phyloP scores from a whole-genome alignment of 92 coral and sea anemone genomes.

The Actinernus sp. region DNA sequence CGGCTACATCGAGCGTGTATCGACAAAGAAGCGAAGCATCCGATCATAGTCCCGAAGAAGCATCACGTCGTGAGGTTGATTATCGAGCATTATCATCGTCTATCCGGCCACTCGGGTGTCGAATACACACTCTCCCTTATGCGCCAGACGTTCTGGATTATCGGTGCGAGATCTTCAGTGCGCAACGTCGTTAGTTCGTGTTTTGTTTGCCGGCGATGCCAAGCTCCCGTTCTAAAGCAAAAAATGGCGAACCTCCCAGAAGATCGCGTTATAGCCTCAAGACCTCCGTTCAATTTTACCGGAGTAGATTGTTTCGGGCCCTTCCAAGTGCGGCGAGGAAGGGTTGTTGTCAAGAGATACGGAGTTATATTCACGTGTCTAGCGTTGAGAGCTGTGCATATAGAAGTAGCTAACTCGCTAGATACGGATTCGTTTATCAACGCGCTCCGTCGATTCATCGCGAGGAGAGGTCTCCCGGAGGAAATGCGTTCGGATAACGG shows the following conservation, averaged over 20 bases:
- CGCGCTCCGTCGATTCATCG: conserved; percentile 46
- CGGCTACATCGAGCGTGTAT: conserved; percentile 14
- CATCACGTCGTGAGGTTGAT: conserved; percentile 9
- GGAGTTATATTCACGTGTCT: conserved; percentile 63
- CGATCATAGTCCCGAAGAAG: conserved; percentile 16
- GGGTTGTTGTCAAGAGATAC: conserved; percentile 49
- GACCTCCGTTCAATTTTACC: conserved; percentile 36
- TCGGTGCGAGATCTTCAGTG: conserved; percentile 37
- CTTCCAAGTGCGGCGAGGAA: conserved; percentile 53
- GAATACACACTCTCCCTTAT: conserved; percentile 7
- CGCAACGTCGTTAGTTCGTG: conserved; percentile 30
- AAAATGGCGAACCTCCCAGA: conserved; percentile 41
- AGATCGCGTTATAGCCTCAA: conserved; percentile 32
- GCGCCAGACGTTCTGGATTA: conserved; percentile 54
- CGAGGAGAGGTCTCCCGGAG: conserved; percentile 37
- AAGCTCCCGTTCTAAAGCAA: conserved; percentile 35
- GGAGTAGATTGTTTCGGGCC: conserved; percentile 62
- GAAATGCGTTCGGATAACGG: conserved; percentile 49
- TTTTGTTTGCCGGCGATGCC: conserved; percentile 14
- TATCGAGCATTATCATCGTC: conserved; percentile 12
- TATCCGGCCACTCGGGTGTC: conserved; percentile 19
- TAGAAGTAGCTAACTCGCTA: conserved; percentile 38
- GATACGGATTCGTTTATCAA: conserved; percentile 56
- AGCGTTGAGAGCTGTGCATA: conserved; percentile 42
- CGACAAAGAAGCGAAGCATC: conserved; percentile 19